These are phyloP conservation scores for Dascyllus trimaculatus DNA, from an alignment of 2,113 vertebrate genomes.

Conservation along the genomic window DNA sequence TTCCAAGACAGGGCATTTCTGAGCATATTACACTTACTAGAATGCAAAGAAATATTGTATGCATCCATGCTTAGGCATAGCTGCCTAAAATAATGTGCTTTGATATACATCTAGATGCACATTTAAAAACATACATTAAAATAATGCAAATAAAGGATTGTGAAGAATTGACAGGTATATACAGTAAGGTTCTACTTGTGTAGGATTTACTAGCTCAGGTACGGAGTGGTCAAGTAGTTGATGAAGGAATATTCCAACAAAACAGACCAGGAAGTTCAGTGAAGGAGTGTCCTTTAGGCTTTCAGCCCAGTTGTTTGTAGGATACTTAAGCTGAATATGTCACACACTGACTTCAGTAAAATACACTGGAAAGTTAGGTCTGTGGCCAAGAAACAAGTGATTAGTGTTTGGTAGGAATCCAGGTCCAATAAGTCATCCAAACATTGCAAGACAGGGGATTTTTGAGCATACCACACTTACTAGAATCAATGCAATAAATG, in stretches of 20 bases:
- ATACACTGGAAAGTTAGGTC: background rate
- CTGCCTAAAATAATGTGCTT: no score
- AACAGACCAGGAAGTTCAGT: slow-evolving; percentile 38
- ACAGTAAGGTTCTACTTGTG: background rate
- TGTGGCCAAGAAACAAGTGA: background rate
- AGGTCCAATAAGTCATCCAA: background rate
- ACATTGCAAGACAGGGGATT: background rate
- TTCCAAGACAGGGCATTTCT: background rate
- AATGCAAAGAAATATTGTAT: background rate
- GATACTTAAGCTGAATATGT: background rate
- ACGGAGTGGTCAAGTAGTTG: background rate
- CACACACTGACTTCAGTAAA: background rate
- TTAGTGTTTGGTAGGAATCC: slow-evolving; percentile 1
- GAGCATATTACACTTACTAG: background rate
- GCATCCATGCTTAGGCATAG: background rate
- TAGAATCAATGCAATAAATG: background rate
- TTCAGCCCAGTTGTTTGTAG: no score
- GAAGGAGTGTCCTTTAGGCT: slow-evolving; percentile 12
- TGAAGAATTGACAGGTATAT: no score
- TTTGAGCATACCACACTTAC: background rate
- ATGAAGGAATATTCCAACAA: slow-evolving; percentile 20
- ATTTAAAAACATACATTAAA: no score
- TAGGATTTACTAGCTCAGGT: background rate
- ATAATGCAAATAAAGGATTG: no score
- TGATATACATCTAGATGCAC: no score